phyloP scores from a whole-genome alignment of 2,797 vertebrate species.

The Sandelia bainsii region DNA sequence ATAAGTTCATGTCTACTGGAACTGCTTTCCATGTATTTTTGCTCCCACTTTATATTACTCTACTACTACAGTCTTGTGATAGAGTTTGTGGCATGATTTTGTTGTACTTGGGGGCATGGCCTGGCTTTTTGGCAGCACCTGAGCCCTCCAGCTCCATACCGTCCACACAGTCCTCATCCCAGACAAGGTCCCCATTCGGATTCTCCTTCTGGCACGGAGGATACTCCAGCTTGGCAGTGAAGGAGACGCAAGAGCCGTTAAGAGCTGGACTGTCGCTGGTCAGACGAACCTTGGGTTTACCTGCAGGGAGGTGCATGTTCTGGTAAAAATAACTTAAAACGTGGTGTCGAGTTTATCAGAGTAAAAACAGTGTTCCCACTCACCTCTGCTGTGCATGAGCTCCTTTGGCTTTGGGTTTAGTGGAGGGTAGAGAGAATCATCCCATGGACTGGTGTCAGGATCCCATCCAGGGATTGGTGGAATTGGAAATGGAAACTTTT shows the following conservation, averaged over 20 bases:
- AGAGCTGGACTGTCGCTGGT: slow-evolving; percentile 92
- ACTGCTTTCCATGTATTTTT: too few relatives aligned
- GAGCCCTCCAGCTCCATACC: slow-evolving; percentile 85
- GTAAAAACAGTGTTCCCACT: background rate
- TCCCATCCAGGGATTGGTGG: slow-evolving; percentile 88
- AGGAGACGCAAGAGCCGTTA: slow-evolving; percentile 89
- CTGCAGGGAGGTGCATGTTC: slow-evolving; percentile 42
- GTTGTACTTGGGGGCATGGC: slow-evolving; percentile 1
- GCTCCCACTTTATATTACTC: too few relatives aligned
- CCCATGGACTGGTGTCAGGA: slow-evolving; percentile 90
- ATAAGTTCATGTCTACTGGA: too few relatives aligned
- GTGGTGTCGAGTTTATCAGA: background rate
- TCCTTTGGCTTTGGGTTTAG: slow-evolving; percentile 63
- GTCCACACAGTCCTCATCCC: slow-evolving; percentile 87
- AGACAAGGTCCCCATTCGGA: slow-evolving; percentile 84
- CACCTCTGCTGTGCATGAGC: slow-evolving; percentile 64
- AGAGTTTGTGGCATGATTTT: background rate
- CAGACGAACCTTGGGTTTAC: slow-evolving; percentile 83
- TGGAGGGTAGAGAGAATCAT: slow-evolving; percentile 91
- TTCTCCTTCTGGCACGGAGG: slow-evolving; percentile 91
- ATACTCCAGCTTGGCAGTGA: slow-evolving; percentile 88
- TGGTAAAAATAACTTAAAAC: background rate
- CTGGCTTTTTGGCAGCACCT: slow-evolving; percentile 64
- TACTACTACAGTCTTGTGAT: background rate
- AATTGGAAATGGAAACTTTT: slow-evolving; percentile 74